A percentile compares a stretch with the other conserved stretches of the same genome.
Evolutionary conservation across 2,888 invertebrate species (phyloP).

Genomic region (Acronicta aceris): DNA sequence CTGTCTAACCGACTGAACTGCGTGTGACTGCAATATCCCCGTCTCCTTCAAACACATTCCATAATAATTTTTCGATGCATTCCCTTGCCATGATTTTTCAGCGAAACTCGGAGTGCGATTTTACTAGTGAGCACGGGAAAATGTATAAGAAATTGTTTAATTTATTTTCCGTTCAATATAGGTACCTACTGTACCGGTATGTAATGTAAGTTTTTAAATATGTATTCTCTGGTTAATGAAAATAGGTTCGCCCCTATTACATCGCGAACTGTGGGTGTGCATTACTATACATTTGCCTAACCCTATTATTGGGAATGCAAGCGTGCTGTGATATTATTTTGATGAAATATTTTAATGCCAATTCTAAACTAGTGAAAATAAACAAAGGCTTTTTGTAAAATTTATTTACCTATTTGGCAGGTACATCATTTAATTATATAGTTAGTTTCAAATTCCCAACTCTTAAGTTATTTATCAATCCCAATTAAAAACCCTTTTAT

Average conservation of each 20-base stretch:
- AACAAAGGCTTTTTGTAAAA: too few relatives aligned
- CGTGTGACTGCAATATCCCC: slow-evolving; percentile 83
- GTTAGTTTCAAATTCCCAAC: too few relatives aligned
- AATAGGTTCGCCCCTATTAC: too few relatives aligned
- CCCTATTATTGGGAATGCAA: too few relatives aligned
- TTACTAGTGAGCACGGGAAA: slow-evolving; percentile 52
- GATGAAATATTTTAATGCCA: too few relatives aligned
- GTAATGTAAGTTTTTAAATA: background rate
- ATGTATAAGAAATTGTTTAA: slow-evolving; percentile 14
- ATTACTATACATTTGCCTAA: too few relatives aligned
- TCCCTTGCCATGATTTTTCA: slow-evolving; percentile 87
- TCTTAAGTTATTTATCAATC: background rate
- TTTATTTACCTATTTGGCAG: too few relatives aligned
- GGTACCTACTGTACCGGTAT: background rate
- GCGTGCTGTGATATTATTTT: too few relatives aligned
- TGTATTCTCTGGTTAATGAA: background rate
- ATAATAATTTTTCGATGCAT: slow-evolving; percentile 89
- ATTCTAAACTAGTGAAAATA: too few relatives aligned
- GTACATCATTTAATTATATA: too few relatives aligned
- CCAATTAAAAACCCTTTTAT: background rate
- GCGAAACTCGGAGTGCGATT: slow-evolving; percentile 77
- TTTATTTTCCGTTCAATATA: slow-evolving; percentile 5
- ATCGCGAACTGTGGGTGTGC: too few relatives aligned
- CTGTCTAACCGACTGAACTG: slow-evolving; percentile 87
- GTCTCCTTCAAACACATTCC: slow-evolving; percentile 85